Evolutionary conservation across 2,113 vertebrate genomes (phyloP), one percentile per base, ranked within the genome.

Genomic region (Odobenus rosmarus): DNA sequence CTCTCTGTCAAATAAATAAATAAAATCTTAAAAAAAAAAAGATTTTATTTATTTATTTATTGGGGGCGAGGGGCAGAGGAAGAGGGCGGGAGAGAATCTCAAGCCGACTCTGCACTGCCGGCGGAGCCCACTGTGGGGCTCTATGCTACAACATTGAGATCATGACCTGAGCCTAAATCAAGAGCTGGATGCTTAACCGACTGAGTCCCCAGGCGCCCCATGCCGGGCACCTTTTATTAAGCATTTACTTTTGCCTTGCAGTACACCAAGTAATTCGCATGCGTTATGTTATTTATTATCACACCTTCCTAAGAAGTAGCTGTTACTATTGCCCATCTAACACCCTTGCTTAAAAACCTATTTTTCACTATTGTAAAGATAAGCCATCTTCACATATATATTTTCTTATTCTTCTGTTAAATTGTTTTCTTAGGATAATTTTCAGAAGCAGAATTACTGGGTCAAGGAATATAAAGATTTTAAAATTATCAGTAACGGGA

Each of bases 391-490:
- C 62, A 81, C 74, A 64, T 18, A 55, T 26, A 84, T 2, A 23
- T 21, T 82, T 64, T 91, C 71, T 51, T 53, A 3, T 18, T 53
- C 13, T 88, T 80, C 46, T 90, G 14, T 55, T 83, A 62, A 89
- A 81, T 89, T 82, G 39, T 80, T 89, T 91, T 85, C 81, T 64
- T 95, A 55, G 42, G 21, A 72, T 55, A 88, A 93, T 93, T 76
- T 82, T 96, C 36, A 36, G 4, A 46, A 83, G 55, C 31, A 6
- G 26, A 81, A 88, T 88, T 51, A 67, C 28, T 82, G 21, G 49
- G 36, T 74, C 21, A 90, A 84, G 53, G 10, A 92, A 42, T 72
- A 62, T 79, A 72, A 92, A 71, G 74, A 72, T 61, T 72, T 71
- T 46, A 8, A 46, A 46, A 46, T 8, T 46, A 9, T 39, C 24